Percentiles rank a stretch among this genome's conserved stretches.
phyloP scores from a whole-genome alignment of 2,797 vertebrate genomes.

The Sphenodon punctatus region DNA sequence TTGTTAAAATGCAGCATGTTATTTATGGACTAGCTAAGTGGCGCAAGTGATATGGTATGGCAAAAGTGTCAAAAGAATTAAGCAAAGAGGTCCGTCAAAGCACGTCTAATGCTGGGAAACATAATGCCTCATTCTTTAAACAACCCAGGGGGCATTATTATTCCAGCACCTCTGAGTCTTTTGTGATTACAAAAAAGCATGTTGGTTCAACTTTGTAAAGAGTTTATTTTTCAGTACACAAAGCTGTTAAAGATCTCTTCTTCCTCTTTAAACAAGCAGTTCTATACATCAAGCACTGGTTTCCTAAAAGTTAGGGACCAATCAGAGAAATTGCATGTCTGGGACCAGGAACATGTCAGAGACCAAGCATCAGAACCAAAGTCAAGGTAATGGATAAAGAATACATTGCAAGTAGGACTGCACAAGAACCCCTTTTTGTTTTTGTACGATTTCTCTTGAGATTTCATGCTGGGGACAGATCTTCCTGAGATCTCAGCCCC shows the following conservation, averaged over 20 bases:
- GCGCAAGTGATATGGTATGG: conserved; percentile 26
- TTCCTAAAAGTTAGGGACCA: too few species aligned
- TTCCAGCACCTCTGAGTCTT: neutral
- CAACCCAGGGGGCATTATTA: neutral
- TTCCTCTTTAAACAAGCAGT: neutral
- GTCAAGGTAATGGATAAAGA: too few species aligned
- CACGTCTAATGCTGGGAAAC: conserved; percentile 17
- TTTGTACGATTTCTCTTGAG: too few species aligned
- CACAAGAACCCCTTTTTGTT: too few species aligned
- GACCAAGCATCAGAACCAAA: too few species aligned
- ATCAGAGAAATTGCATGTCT: too few species aligned
- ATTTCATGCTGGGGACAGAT: too few species aligned
- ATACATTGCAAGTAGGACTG: too few species aligned
- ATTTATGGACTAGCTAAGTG: conserved; percentile 9
- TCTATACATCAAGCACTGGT: too few species aligned
- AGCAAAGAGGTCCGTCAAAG: neutral
- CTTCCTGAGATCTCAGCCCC: too few species aligned
- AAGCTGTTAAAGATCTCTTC: neutral
- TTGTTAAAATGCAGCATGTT: conserved; percentile 9
- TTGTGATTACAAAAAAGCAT: neutral
- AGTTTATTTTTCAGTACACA: neutral
- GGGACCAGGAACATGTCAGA: too few species aligned
- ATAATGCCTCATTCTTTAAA: neutral
- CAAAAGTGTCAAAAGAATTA: conserved; percentile 26
- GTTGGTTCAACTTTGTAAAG: neutral